A percentile compares a stretch with the other conserved stretches of the same genome.
Conservation (phyloP, 1,140 invertebrate species). For the Nomia melanderi region DNA sequence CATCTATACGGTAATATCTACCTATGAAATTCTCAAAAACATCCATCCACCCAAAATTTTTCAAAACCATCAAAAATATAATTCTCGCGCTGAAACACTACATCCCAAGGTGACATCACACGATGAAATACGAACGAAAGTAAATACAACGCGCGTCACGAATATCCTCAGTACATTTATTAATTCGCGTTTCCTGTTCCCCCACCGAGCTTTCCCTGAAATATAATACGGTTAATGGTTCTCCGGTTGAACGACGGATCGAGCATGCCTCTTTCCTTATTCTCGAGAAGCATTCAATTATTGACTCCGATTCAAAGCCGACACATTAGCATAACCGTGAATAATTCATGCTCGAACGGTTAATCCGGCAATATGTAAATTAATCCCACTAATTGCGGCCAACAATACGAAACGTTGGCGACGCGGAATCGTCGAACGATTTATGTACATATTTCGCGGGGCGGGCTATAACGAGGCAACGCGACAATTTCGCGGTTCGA, state of each 20-base stretch:
- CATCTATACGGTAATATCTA: too few relatives aligned
- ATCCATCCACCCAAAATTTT: too few relatives aligned
- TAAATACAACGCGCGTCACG: too few relatives aligned
- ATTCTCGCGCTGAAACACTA: too few relatives aligned
- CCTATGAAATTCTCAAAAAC: too few relatives aligned
- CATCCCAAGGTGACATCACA: too few relatives aligned
- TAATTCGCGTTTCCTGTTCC: constrained; percentile 30
- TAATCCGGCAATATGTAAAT: constrained; percentile 75
- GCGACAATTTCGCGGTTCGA: constrained; percentile 43
- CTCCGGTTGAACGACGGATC: not conserved
- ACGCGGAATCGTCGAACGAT: constrained; percentile 48
- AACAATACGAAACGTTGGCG: constrained; percentile 68
- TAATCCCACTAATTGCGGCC: constrained; percentile 73
- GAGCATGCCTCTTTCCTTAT: constrained; percentile 52
- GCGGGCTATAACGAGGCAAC: constrained; percentile 51
- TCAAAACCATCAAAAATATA: too few relatives aligned
- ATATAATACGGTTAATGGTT: constrained; percentile 57
- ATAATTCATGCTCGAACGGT: constrained; percentile 75
- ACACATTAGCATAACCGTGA: constrained; percentile 74
- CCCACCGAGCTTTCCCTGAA: constrained; percentile 28
- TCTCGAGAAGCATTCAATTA: constrained; percentile 73
- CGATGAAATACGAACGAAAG: too few relatives aligned
- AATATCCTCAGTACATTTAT: too few relatives aligned
- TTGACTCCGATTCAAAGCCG: constrained; percentile 72
- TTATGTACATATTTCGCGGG: constrained; percentile 60